Conservation (phyloP, 2,888 invertebrate species). For the Tachina lurida region DNA sequence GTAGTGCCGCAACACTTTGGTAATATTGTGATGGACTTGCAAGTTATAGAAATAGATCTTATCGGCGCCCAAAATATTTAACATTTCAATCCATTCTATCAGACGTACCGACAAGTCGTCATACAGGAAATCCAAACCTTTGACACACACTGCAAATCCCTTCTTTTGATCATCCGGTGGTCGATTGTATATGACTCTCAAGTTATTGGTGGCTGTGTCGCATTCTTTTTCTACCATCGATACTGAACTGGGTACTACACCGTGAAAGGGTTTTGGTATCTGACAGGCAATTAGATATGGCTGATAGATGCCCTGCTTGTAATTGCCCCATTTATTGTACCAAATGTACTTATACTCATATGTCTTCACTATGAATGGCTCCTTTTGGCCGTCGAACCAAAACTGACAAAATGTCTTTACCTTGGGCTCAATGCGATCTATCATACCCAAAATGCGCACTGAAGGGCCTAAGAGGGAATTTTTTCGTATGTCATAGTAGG, state of each 20-base stretch:
- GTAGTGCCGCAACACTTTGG: conserved; percentile 89
- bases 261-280: conserved; percentile 89
- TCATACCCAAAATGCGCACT: conserved; percentile 93
- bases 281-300: conserved; percentile 95
- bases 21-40: conserved; percentile 95
- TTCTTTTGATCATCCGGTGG: conserved; percentile 86
- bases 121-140: conserved; percentile 95
- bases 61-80: conserved; percentile 93
- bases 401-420: conserved; percentile 93
- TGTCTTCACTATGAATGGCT: conserved; percentile 91
- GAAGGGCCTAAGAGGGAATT: conserved; percentile 92
- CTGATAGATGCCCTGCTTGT: conserved; percentile 94
- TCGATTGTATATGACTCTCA: conserved; percentile 91
- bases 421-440: conserved; percentile 93
- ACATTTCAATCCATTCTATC: conserved; percentile 96
- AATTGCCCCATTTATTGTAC: conserved; percentile 97
- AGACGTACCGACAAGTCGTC: conserved; percentile 94
- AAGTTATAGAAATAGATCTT: conserved; percentile 96
- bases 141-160: conserved; percentile 96
- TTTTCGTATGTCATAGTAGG: conserved; percentile 92
- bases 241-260: conserved; percentile 91
- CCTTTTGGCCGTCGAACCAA: conserved; percentile 93
- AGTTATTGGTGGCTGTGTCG: conserved; percentile 92
- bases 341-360: conserved; percentile 97
- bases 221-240: conserved; percentile 93